Evolutionary conservation across 2,113 vertebrate genomes (phyloP).

Genomic region (Myrmecophaga tridactyla): DNA sequence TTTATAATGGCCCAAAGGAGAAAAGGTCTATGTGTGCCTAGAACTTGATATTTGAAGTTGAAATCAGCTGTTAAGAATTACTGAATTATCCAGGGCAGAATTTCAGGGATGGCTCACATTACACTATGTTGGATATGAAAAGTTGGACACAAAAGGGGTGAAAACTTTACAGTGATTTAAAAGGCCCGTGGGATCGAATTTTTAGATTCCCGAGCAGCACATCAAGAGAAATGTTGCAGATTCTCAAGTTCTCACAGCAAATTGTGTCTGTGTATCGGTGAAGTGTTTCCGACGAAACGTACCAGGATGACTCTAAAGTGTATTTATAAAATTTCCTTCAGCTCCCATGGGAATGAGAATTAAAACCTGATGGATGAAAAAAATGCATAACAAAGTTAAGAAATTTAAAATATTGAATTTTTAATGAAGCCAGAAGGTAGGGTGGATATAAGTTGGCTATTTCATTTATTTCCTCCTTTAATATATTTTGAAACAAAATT

Average conservation of each 20-base stretch:
- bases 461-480: not conserved
- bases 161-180: slow-evolving; percentile 72
- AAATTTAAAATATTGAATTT: not conserved
- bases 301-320: slow-evolving; percentile 33
- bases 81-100: slow-evolving; percentile 70
- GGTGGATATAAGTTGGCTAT: not conserved
- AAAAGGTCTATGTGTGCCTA: slow-evolving; percentile 28
- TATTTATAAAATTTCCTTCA: slow-evolving; percentile 13
- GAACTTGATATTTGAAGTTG: slow-evolving; percentile 60
- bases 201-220: slow-evolving; percentile 59
- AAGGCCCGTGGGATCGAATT: slow-evolving; percentile 65
- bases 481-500: not conserved
- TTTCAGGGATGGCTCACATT: slow-evolving; percentile 71
- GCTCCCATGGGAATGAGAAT: not conserved
- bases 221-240: slow-evolving; percentile 63
- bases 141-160: slow-evolving; percentile 61
- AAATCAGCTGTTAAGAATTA: slow-evolving; percentile 79
- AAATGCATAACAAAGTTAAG: slow-evolving; percentile 36
- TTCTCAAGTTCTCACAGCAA: slow-evolving; percentile 58
- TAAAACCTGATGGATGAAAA: slow-evolving; percentile 20
- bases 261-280: slow-evolving; percentile 54
- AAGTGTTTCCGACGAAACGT: slow-evolving; percentile 58
- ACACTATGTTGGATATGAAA: slow-evolving; percentile 64
- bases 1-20: slow-evolving; percentile 53
- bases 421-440: not conserved